Base-by-base conservation (phyloP, 2,797 vertebrate genomes). In the Percopsis omiscomaycus region DNA sequence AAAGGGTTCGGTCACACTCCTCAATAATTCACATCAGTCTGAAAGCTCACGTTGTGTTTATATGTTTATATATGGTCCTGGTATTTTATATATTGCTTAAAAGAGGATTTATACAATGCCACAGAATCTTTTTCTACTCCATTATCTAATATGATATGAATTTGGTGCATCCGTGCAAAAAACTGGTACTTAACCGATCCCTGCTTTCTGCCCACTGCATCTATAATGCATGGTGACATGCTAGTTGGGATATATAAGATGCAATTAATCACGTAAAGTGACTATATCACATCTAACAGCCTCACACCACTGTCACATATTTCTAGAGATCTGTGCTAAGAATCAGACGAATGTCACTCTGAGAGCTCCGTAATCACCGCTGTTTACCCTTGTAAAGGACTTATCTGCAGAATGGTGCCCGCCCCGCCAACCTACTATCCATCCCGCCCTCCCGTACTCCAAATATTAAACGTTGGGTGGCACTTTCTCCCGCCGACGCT, bases 381-480 rank as follows among this genome's bases (percentile, higher is more conserved):
- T 84, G 83, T 89, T 87, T 86, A 82, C 80, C 64, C 69, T 66
- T 74, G 68, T 78, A 73, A 75, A 55, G 46, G 46, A 66, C 82
- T 85, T 87, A 85, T 85, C 74, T 80, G 75, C 65, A 45, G 68
- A 28, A 15, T 59, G 79, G 56, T 52, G 28, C 22, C 16, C 30
- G 9, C 27, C 22, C 6, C 29, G 16, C 12, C 14, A 61, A 57
- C 51, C 55, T 50, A 59, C 71, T 63, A 56, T 29, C 59, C 74
- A 70, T 29, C 58, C 11, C 58, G 16, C 13, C 61, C 62, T 65
- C 64, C 68, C 59, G 63, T 62, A 80, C 71, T 75, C 79, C 83
- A 83, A 85, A 79, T 83, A 84, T 85, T 86, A 84, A 86, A 82
- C 75, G 77, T 85, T 82, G 86, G 86, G 86, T 89, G 88, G 85